Conservation (phyloP, 2,888 invertebrate species). For the Strigamia transsilvanica region DNA sequence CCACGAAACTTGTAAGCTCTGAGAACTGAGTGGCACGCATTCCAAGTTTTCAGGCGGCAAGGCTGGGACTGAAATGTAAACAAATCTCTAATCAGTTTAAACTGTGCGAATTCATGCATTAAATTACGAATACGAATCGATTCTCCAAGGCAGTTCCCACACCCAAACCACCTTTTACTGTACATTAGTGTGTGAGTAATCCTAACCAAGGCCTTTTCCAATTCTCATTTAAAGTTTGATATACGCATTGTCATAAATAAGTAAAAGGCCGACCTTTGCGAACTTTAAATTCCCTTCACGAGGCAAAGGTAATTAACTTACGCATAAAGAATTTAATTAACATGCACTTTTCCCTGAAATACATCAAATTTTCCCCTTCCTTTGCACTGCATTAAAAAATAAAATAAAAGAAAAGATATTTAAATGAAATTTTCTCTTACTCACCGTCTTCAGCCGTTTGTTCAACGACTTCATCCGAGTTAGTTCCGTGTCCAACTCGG, state of each 20-base stretch:
- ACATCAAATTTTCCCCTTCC: background rate
- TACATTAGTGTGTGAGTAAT: constrained; percentile 15
- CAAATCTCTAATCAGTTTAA: constrained; percentile 43
- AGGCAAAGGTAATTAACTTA: constrained; percentile 16
- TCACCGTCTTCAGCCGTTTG: constrained; percentile 65
- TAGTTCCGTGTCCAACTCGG: constrained; percentile 62
- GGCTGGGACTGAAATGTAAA: constrained; percentile 64
- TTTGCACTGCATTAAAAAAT: background rate
- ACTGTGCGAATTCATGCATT: constrained; percentile 19
- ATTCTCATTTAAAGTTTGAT: constrained; percentile 27
- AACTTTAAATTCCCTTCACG: constrained; percentile 15
- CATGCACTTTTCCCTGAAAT: background rate
- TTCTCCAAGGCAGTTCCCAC: background rate
- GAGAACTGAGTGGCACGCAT: constrained; percentile 64
- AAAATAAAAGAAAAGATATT: too few species aligned
- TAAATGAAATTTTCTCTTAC: constrained; percentile 35
- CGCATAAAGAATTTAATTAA: constrained; percentile 50
- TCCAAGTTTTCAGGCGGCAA: constrained; percentile 64
- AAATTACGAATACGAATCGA: constrained; percentile 27
- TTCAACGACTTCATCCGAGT: constrained; percentile 62
- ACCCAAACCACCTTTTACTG: background rate
- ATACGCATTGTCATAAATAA: background rate
- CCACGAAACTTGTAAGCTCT: constrained; percentile 65
- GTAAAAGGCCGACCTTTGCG: background rate
- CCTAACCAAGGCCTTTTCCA: background rate